Base-by-base conservation (phyloP, 2,797 vertebrate species). In the Acrossocheilus fasciatus region DNA sequence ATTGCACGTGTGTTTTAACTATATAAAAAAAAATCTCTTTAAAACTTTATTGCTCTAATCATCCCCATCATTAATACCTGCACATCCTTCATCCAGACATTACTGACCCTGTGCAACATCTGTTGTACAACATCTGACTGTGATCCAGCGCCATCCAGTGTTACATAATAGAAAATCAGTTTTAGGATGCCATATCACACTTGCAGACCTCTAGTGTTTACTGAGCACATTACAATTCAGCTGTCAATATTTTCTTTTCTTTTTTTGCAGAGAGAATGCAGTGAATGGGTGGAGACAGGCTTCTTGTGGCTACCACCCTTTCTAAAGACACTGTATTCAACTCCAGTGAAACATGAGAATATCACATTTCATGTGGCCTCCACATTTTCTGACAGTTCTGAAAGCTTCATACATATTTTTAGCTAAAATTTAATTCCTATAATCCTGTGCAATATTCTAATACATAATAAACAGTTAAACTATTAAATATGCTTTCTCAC, bases 131-230 rank as follows among this genome's bases (percentile, higher is more conserved):
- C 41, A 43, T 43, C 23, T 30, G 1, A 62, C 20, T 59, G 66
- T 79, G 47, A 82, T 85, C 6, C 18, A 68, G 64, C 70, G 72
- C 59, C 86, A 68, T 54, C 83, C 76, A 62, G 79, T 80, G 88
- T 59, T 59, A 18, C 39, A 43, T 1, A 4, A 20, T 20, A 77
- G 34, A 39, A 79, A 66, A 57, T 20, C 74, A 30, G 47, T 30
- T 85, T 17, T 43, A 18, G 17, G 50, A 70, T 6, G n/a, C 43
- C 1, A 23, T 15, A 20, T 39, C 2, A 69, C 47, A 45, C 34
- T 45, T 41, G 39, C 76, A 47, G 41, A 34, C 74, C 73, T 84
- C 88, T 80, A 80, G 86, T 47, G 88, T 54, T 83, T 15, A 45
- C 52, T 36, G 2, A 0, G 15, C 17, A 7, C 39, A 72, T 70